phyloP scores from a whole-genome alignment of 2,797 vertebrate species.

The Fringilla coelebs region DNA sequence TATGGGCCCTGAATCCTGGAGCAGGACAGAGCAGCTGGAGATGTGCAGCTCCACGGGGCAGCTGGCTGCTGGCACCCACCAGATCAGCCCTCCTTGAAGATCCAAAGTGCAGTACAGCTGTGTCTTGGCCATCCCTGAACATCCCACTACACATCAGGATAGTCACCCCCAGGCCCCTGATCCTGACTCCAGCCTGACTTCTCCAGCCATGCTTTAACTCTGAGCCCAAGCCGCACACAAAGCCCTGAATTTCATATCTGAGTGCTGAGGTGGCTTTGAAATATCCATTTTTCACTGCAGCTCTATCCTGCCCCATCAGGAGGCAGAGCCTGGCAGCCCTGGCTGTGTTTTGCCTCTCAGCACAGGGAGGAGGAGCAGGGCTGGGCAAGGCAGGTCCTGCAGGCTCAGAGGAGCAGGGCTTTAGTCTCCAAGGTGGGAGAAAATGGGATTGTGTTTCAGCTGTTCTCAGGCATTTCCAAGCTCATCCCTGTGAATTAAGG shows the following conservation, averaged over 20 bases:
- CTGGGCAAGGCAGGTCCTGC: neutral
- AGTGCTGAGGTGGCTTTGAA: neutral
- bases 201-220: neutral
- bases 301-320: neutral
- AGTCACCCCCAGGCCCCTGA: fast-evolving
- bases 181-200: neutral
- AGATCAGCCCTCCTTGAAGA: neutral
- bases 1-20: neutral
- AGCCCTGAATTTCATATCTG: neutral
- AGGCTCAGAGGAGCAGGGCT: neutral
- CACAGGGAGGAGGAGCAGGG: neutral
- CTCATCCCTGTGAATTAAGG: constrained; percentile 63
- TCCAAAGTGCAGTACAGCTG: fast-evolving
- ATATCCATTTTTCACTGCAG: neutral
- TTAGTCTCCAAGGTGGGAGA: constrained; percentile 40
- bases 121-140: neutral
- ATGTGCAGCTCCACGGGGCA: neutral
- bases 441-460: constrained; percentile 49
- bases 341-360: neutral
- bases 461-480: constrained; percentile 47
- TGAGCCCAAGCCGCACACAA: neutral
- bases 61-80: neutral
- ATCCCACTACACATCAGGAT: fast-evolving
- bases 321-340: neutral
- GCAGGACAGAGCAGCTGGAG: neutral